Evolutionary conservation across 1,140 invertebrate species (phyloP), one percentile per base, ranked within the genome.

Genomic region (Propsilocerus akamusi): DNA sequence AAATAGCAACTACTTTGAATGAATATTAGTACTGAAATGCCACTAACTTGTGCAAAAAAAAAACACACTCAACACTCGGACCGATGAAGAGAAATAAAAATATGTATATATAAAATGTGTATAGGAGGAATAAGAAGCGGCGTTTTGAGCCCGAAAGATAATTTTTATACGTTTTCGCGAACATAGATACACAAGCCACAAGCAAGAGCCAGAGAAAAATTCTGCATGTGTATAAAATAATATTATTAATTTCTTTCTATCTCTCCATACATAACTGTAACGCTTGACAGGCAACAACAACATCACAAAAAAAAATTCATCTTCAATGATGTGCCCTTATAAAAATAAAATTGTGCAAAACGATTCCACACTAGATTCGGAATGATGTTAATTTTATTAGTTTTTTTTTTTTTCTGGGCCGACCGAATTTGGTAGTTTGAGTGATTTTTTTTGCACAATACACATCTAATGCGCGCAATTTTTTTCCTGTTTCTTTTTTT

Each of bases 201-300:
- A n/a, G n/a, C n/a, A n/a, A n/a, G n/a, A n/a, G n/a, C n/a, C n/a
- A n/a, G n/a, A n/a, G n/a, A n/a, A n/a, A n/a, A n/a, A n/a, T n/a
- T 41, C 22, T 41, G 34, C 34, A 41, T 41, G 34, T 41, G 34
- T 41, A 20, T n/a, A n/a, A n/a, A 20, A 14, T 41, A 41, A 41
- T 41, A 41, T 41, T 41, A 41, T 41, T 41, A 41, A 41, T 41
- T 41, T 41, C 34, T 41, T 41, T 41, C 34, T 41, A 41, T 41
- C 34, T 41, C 34, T 20, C n/a, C n/a, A n/a, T n/a, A 41, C 34
- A 41, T 41, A 41, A 41, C 34, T 41, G 34, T 41, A 41, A n/a
- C n/a, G n/a, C n/a, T n/a, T n/a, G n/a, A n/a, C n/a, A n/a, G n/a
- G n/a, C n/a, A n/a, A n/a, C n/a, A n/a, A n/a, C n/a, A n/a, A n/a